Evolutionary conservation across 2,888 invertebrate genomes (phyloP).

Genomic region (Zaprionus lineosus): DNA sequence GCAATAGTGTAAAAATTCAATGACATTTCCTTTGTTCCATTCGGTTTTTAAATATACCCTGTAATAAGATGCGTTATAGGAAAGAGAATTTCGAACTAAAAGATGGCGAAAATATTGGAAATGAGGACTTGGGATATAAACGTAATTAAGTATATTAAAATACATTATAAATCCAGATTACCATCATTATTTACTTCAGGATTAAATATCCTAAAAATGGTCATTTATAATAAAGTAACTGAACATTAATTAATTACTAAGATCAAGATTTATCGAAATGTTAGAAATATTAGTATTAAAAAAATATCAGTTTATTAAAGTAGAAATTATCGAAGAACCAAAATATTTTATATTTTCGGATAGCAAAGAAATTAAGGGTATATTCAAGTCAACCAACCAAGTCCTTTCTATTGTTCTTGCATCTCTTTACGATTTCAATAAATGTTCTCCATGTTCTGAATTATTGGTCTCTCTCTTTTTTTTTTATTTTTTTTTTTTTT

Average conservation of each 20-base stretch:
- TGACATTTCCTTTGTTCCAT: conserved; percentile 57
- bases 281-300: too few species aligned
- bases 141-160: not conserved
- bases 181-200: too few species aligned
- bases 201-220: too few species aligned
- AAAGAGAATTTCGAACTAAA: not conserved
- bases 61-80: not conserved
- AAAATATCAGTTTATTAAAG: too few species aligned
- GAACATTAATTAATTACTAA: too few species aligned
- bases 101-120: not conserved
- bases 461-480: not conserved
- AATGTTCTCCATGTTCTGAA: too few species aligned
- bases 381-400: not conserved
- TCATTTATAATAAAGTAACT: too few species aligned
- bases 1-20: conserved; percentile 54
- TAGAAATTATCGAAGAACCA: not conserved
- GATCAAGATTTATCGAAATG: too few species aligned
- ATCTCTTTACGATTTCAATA: conserved; percentile 48
- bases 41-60: conserved; percentile 32
- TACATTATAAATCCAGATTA: too few species aligned
- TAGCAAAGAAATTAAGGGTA: too few species aligned
- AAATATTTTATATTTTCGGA: too few species aligned
- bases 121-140: not conserved
- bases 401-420: conserved; percentile 6
- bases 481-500: too few species aligned